Evolutionary conservation across 1,140 invertebrate genomes (phyloP).

Genomic region (Proales similis): DNA sequence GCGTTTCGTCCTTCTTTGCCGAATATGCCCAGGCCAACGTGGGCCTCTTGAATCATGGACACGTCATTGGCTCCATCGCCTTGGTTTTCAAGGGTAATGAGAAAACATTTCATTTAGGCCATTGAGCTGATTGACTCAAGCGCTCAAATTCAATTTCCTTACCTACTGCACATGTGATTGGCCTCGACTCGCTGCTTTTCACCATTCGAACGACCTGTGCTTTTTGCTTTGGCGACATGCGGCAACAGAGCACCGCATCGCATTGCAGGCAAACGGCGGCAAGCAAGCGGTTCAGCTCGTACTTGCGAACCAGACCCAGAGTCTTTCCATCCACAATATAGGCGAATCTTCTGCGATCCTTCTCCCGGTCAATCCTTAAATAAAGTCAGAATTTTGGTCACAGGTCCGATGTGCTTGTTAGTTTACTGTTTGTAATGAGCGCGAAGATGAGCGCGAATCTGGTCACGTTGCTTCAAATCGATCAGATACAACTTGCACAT

Average conservation of each 20-base stretch:
- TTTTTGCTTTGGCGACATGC: slow-evolving; percentile 93
- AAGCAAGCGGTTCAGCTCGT: slow-evolving; percentile 63
- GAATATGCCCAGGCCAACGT: slow-evolving; percentile 79
- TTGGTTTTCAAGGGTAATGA: too few relatives aligned
- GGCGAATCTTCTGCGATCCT: slow-evolving; percentile 6
- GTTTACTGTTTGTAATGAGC: slow-evolving; percentile 24
- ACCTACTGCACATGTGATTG: slow-evolving; percentile 55
- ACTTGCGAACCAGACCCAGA: slow-evolving; percentile 70
- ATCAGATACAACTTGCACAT: slow-evolving; percentile 54
- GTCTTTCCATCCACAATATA: slow-evolving; percentile 54
- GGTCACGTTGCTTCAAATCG: slow-evolving; percentile 46
- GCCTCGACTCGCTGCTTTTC: slow-evolving; percentile 43
- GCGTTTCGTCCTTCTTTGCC: slow-evolving; percentile 91
- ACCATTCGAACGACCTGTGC: slow-evolving; percentile 60
- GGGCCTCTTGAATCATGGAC: slow-evolving; percentile 71
- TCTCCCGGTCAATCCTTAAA: background rate
- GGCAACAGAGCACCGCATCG: slow-evolving; percentile 71
- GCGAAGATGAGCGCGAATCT: slow-evolving; percentile 27
- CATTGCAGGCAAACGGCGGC: slow-evolving; percentile 67
- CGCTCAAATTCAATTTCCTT: too few relatives aligned
- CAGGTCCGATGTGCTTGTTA: background rate
- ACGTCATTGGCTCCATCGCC: slow-evolving; percentile 75
- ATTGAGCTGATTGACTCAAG: too few relatives aligned
- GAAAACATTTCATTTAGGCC: too few relatives aligned
- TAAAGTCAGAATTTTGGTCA: background rate